Evolutionary conservation across 2,113 vertebrate genomes (phyloP), one percentile per base, ranked within the genome.

Genomic region (Hippocampus mohnikei): DNA sequence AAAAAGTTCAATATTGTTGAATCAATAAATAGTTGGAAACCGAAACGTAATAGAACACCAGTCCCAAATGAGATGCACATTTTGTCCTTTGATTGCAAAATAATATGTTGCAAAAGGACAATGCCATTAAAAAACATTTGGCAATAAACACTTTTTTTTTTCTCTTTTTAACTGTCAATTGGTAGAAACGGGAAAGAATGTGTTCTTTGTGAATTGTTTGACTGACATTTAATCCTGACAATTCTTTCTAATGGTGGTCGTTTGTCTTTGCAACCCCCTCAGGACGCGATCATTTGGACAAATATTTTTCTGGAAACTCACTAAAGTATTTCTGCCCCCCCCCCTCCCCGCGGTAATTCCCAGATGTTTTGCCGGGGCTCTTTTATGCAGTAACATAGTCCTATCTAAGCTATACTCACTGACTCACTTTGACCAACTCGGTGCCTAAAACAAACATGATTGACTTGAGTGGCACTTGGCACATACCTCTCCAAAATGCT

Each of bases 231-330:
- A 33, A 33, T 60, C 58, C 2, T 60, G 58, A 29, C 77, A 53
- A 52, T 71, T 73, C 67, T 71, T 52, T 60, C 50, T 81, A 85
- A 88, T 87, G 84, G 74, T 79, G 79, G 87, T 84, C 86, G 82
- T 88, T 85, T 79, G 77, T 81, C 69, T 85, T 77, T 60, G 58
- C 27, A 60, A 50, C 15, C 71, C 72, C 71, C 77, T 81, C 74
- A 52, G 77, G 71, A 75, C 76, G 75, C 53, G 25, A 88, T 82
- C 85, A 84, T 87, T 87, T 84, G 82, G 67, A 59, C 67, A 79
- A 83, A 85, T 86, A 76, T 84, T 88, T 80, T 84, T 66, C 76
- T 90, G 84, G 84, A 85, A 78, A 50, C 50, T 61, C 73, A 78
- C 78, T 68, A 65, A 27, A 50, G 62, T 65, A 76, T 72, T 77